Evolutionary conservation across 2,888 invertebrate genomes (phyloP), one percentile per base, ranked within the genome.

Genomic region (Ennomos quercinarius): DNA sequence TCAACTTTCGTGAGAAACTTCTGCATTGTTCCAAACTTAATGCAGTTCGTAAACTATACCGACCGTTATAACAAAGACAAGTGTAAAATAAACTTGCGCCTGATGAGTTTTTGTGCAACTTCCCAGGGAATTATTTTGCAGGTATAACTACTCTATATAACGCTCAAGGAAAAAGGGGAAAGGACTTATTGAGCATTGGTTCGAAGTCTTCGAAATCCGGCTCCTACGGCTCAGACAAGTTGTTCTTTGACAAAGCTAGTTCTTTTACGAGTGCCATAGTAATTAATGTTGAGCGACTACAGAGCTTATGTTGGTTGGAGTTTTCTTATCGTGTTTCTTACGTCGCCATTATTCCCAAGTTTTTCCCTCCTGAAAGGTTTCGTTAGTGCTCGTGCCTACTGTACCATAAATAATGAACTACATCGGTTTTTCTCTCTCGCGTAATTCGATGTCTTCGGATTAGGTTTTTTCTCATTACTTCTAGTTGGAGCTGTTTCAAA

Each of bases 271-370:
- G 66, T 63, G 64, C 70, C 67, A 40, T 76, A 73, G 81, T 87
- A 87, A 89, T 88, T 87, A 86, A 88, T 86, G 87, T 85, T 78
- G 80, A 77, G 70, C 77, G 78, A 80, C 78, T 57, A 72, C 69
- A 70, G 69, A 68, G 70, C 70, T 74, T 68, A 77, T 75, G 78
- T 73, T 71, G 70, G 71, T 73, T 72, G 37, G 60, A 82, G 76
- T 80, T 84, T 81, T 78, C 80, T 81, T 82, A 78, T 80, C 77
- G 76, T 64, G 63, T 71, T 76, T 73, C 76, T 77, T 78, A 73
- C 78, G 76, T 78, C 70, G 71, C 73, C 74, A 77, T 81, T 80
- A 78, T 76, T 69, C 65, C 61, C 60, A 74, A 77, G 66, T 74
- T 79, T 77, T 78, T 75, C 64, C 53, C 66, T 67, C 65, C 63